phyloP scores from a whole-genome alignment of 2,888 invertebrate genomes.

The Biston stratarius region DNA sequence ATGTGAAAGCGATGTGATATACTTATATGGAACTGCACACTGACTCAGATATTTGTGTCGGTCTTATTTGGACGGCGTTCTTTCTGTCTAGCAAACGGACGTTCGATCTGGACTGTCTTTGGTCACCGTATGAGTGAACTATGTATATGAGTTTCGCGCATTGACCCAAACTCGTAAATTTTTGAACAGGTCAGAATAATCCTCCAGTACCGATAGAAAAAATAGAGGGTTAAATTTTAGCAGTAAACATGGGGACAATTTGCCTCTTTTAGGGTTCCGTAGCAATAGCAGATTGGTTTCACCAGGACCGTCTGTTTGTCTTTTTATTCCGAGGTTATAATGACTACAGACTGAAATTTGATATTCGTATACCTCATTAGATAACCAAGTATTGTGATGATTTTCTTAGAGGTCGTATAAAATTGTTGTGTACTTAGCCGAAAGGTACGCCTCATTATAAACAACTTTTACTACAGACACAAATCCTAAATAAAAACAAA shows the following conservation, averaged over 20 bases:
- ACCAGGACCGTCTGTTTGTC: too few relatives aligned
- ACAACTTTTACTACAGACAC: too few relatives aligned
- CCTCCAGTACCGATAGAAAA: neutral
- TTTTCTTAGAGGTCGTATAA: too few relatives aligned
- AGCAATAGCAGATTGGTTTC: neutral
- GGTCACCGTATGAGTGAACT: conserved; percentile 1
- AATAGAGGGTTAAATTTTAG: too few relatives aligned
- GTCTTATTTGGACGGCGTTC: conserved; percentile 12
- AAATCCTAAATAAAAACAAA: too few relatives aligned
- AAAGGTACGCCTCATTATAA: too few relatives aligned
- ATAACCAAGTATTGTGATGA: too few relatives aligned
- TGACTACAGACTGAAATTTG: too few relatives aligned
- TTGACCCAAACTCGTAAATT: conserved; percentile 15
- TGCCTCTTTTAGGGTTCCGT: neutral
- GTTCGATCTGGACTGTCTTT: conserved; percentile 14
- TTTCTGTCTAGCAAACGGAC: conserved; percentile 10
- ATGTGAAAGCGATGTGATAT: neutral
- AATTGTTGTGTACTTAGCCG: too few relatives aligned
- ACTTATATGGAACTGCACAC: neutral
- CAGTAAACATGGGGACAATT: neutral
- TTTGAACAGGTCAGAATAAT: conserved; percentile 11
- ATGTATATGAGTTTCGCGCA: conserved; percentile 16
- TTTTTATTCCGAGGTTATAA: too few relatives aligned
- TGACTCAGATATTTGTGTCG: neutral
- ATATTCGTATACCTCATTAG: too few relatives aligned